Percentiles rank a stretch among this genome's conserved stretches.
These are phyloP conservation scores for Platerodrilus igneus DNA, from an alignment of 2,888 invertebrate species.

Conservation along the genomic window DNA sequence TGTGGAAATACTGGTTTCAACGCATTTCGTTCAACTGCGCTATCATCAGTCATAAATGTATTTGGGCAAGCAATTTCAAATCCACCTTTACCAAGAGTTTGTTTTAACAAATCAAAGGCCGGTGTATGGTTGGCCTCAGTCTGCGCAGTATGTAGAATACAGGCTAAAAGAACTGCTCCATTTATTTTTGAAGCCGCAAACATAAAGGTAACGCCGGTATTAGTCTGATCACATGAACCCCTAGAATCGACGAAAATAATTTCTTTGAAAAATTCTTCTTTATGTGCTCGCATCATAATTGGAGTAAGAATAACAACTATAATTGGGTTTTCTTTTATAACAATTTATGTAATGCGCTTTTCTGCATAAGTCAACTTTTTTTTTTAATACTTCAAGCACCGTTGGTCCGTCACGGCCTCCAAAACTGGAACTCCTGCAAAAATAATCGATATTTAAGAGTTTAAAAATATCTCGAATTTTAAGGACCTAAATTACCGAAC, in stretches of 20 bases:
- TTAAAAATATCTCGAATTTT: neutral
- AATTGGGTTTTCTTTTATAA: slow-evolving; percentile 21
- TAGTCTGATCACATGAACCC: slow-evolving; percentile 20
- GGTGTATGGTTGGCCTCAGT: slow-evolving; percentile 16
- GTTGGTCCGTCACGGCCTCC: neutral
- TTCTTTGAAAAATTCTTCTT: slow-evolving; percentile 10
- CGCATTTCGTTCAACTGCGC: slow-evolving; percentile 17
- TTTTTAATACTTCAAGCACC: neutral
- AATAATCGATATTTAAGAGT: neutral
- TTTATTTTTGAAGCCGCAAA: slow-evolving; percentile 14
- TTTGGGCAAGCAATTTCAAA: slow-evolving; percentile 2
- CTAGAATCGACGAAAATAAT: slow-evolving; percentile 24
- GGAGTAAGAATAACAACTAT: slow-evolving; percentile 19
- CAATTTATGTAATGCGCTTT: too few relatives aligned
- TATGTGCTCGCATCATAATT: slow-evolving; percentile 19
- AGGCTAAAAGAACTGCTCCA: slow-evolving; percentile 17
- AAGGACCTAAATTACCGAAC: too few relatives aligned
- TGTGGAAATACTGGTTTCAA: slow-evolving; percentile 16
- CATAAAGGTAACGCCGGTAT: slow-evolving; percentile 18
- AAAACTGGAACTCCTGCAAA: neutral
- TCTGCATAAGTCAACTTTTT: too few relatives aligned
- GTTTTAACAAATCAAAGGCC: slow-evolving; percentile 11
- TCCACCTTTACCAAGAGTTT: slow-evolving; percentile 8
- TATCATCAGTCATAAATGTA: slow-evolving; percentile 20
- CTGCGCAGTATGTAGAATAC: slow-evolving; percentile 18